Conservation (phyloP, 2,113 vertebrate species). For the Hiodon tergisus region DNA sequence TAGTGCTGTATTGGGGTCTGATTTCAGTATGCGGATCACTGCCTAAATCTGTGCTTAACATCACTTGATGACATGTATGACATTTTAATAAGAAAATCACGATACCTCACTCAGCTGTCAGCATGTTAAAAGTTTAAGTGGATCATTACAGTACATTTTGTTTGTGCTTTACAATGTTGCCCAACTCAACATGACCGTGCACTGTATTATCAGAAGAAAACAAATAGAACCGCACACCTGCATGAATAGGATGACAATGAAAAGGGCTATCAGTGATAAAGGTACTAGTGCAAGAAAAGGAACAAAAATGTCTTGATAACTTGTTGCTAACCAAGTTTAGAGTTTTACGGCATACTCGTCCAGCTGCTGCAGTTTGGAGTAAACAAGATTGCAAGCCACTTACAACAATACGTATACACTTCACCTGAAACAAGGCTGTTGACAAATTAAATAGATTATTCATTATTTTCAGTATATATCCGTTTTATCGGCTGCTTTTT, state of each 20-base stretch:
- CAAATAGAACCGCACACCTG: not conserved
- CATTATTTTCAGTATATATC: not conserved
- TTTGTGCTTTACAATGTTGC: not conserved
- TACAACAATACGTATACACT: not conserved
- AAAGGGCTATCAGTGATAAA: not conserved
- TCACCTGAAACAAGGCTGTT: conserved; percentile 9
- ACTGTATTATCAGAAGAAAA: too few relatives aligned
- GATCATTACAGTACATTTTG: not conserved
- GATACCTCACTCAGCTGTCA: not conserved
- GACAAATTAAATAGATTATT: not conserved
- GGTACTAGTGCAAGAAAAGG: too few relatives aligned
- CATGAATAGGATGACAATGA: not conserved
- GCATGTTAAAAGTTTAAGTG: not conserved
- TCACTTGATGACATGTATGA: not conserved
- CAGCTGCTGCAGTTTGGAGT: not conserved
- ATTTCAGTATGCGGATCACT: not conserved
- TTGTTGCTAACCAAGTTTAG: not conserved
- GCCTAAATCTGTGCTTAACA: conserved; percentile 8
- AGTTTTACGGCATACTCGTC: not conserved
- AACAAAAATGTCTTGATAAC: too few relatives aligned
- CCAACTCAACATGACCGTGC: not conserved
- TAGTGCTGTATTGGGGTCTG: not conserved
- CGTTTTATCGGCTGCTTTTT: not conserved
- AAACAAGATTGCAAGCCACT: not conserved
- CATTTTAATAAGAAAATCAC: not conserved